These are phyloP conservation scores for Porites lobata DNA, from an alignment of 92 coral and sea anemone genomes.

Conservation along the genomic window DNA sequence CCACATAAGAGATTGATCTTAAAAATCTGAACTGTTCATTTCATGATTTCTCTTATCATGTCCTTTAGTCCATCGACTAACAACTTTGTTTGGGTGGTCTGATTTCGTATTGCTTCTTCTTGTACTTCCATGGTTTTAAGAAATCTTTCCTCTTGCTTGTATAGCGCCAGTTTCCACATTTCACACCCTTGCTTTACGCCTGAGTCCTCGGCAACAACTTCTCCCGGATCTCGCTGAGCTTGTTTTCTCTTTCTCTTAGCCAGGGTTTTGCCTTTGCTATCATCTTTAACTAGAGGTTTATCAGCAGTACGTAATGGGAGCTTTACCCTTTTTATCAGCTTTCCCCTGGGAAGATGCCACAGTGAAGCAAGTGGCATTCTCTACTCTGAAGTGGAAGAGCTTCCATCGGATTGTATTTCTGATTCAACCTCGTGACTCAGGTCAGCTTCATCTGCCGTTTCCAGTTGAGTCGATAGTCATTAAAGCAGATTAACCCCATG, in stretches of 20 bases:
- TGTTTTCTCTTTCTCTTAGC: no score
- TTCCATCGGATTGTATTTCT: neutral
- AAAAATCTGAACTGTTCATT: neutral
- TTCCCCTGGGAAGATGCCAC: no score
- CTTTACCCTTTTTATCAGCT: neutral
- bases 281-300: no score
- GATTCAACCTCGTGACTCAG: neutral
- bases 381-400: neutral
- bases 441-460: neutral
- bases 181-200: no score
- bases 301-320: no score
- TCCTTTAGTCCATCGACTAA: slow-evolving; percentile 50
- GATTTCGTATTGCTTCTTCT: slow-evolving; percentile 47
- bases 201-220: no score
- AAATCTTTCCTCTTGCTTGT: slow-evolving; percentile 52
- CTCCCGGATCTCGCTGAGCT: no score
- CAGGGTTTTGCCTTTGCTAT: no score
- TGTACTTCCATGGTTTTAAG: slow-evolving; percentile 44
- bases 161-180: neutral
- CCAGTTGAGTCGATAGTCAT: slow-evolving; percentile 44
- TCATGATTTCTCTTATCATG: slow-evolving; percentile 32
- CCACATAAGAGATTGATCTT: no score
- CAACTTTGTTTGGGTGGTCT: slow-evolving; percentile 35
- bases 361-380: no score
- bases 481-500: slow-evolving; percentile 52